A percentile compares a stretch with the other conserved stretches of the same genome.
Evolutionary conservation across 2,888 invertebrate genomes (phyloP).

Genomic region (Cordilura impudica): DNA sequence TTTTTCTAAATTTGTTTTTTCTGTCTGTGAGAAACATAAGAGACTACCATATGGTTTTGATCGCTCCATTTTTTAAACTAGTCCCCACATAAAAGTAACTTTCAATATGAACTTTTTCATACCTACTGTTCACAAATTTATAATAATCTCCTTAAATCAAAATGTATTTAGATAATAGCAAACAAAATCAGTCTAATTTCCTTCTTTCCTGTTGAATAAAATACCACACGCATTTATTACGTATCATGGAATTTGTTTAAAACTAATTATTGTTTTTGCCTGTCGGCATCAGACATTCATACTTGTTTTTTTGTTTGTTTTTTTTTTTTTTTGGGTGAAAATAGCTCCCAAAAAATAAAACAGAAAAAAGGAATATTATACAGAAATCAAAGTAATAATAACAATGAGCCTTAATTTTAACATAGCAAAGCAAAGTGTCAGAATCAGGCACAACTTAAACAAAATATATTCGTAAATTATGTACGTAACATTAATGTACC

Average conservation of each 20-base stretch:
- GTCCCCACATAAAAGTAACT: no score
- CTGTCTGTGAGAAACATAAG: no score
- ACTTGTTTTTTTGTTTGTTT: not conserved
- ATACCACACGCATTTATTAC: not conserved
- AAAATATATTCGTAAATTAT: not conserved
- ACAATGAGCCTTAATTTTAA: slow-evolving; percentile 45
- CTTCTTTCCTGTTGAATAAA: not conserved
- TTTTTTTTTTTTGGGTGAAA: not conserved
- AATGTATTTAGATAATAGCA: no score
- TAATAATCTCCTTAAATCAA: no score
- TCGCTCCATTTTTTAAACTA: no score
- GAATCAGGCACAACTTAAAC: slow-evolving; percentile 42
- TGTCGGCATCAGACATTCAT: slow-evolving; percentile 51
- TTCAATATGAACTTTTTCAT: no score
- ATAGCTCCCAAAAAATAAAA: not conserved
- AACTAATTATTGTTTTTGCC: slow-evolving; percentile 6
- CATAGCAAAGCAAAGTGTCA: slow-evolving; percentile 51
- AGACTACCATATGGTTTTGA: no score
- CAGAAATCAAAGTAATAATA: slow-evolving; percentile 44
- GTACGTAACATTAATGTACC: no score
- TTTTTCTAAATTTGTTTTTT: no score
- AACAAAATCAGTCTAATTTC: no score
- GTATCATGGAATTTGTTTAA: not conserved
- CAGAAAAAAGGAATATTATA: slow-evolving; percentile 15
- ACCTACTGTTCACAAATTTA: no score